Percentiles rank a stretch among this genome's conserved stretches.
These are phyloP conservation scores for Heptranchias perlo DNA, from an alignment of 2,113 vertebrate genomes.

Conservation along the genomic window DNA sequence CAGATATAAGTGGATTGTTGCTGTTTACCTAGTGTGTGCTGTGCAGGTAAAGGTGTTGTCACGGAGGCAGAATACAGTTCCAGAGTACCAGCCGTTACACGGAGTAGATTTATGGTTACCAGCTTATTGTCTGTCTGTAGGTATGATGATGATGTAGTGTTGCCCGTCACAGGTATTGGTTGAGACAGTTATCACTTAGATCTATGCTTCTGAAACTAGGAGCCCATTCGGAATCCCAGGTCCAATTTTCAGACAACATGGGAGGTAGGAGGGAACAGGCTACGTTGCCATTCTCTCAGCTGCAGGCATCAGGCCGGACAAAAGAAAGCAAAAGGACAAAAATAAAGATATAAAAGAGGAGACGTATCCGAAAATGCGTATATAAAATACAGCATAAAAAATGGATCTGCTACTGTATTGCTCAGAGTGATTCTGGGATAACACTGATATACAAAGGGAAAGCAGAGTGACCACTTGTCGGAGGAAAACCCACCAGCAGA, in stretches of 20 bases:
- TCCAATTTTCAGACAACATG: not conserved
- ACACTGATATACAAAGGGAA: not conserved
- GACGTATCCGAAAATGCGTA: not conserved
- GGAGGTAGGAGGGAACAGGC: not conserved
- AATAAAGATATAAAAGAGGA: not conserved
- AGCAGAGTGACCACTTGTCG: not conserved
- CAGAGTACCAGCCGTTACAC: too few relatives aligned
- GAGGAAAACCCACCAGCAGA: not conserved
- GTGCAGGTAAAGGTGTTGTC: too few relatives aligned
- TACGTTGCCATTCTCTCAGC: not conserved
- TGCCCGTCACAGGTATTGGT: not conserved
- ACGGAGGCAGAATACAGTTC: too few relatives aligned
- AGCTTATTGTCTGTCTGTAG: too few relatives aligned
- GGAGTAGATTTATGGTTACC: too few relatives aligned
- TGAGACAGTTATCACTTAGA: not conserved
- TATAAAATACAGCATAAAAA: not conserved
- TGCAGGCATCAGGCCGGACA: not conserved
- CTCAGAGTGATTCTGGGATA: not conserved
- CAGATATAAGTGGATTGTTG: too few relatives aligned
- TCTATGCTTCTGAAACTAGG: not conserved
- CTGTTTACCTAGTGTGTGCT: too few relatives aligned
- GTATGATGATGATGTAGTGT: not conserved
- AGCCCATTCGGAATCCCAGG: not conserved
- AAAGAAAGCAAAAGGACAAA: not conserved
- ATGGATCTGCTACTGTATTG: not conserved